A percentile compares a stretch with the other conserved stretches of the same genome.
phyloP scores from a whole-genome alignment of 2,888 invertebrate genomes.

The Drosophila pegasa region DNA sequence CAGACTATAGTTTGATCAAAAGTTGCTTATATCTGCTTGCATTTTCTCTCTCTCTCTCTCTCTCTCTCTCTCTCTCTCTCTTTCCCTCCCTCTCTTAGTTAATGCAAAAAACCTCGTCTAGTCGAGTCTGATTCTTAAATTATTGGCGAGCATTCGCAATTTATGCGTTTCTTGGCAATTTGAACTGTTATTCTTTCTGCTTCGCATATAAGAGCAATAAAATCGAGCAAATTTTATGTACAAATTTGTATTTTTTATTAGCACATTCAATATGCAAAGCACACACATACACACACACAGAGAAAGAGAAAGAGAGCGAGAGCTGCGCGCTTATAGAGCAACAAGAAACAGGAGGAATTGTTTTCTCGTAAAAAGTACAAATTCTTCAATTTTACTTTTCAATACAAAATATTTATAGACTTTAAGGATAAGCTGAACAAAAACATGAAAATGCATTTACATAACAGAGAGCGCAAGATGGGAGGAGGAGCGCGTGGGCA shows the following conservation, averaged over 20 bases:
- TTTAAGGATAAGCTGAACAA: constrained; percentile 73
- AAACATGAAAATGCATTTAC: constrained; percentile 79
- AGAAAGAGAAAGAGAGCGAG: too few relatives aligned
- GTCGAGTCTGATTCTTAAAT: not conserved
- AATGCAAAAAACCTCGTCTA: not conserved
- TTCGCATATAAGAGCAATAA: constrained; percentile 55
- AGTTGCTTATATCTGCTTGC: too few relatives aligned
- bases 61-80: not conserved
- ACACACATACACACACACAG: constrained; percentile 33
- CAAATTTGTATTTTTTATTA: constrained; percentile 75
- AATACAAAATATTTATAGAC: constrained; percentile 77
- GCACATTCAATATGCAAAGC: constrained; percentile 70
- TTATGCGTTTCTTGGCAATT: constrained; percentile 1
- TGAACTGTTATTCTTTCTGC: constrained; percentile 24
- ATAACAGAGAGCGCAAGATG: constrained; percentile 49
- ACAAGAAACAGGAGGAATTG: constrained; percentile 51
- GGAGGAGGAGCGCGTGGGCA: constrained; percentile 3
- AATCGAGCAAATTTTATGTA: constrained; percentile 73
- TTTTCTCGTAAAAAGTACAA: constrained; percentile 62
- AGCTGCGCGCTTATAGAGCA: constrained; percentile 8
- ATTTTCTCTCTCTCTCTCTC: not conserved
- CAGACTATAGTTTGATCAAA: too few relatives aligned
- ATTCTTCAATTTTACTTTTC: constrained; percentile 70
- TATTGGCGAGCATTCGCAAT: not conserved
- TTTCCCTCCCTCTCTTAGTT: not conserved